Percentiles rank a stretch among this genome's conserved stretches.
Conservation (phyloP, 2,797 vertebrate genomes). For the Micromesistius poutassou region DNA sequence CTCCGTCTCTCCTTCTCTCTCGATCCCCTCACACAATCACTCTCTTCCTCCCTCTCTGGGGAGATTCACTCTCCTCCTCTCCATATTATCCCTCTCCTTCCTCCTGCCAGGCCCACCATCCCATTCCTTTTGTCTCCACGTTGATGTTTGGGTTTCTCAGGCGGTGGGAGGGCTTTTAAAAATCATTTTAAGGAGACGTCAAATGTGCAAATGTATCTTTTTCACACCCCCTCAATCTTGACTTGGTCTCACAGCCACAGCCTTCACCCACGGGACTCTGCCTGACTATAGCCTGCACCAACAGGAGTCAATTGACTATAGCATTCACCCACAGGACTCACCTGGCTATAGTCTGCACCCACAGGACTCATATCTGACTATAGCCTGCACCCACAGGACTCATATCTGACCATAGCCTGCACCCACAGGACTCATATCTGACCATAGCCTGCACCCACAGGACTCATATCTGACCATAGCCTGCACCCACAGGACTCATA, state of each 20-base stretch:
- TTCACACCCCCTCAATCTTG: neutral
- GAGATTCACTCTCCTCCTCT: neutral
- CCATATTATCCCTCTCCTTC: constrained; percentile 7
- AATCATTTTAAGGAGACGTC: neutral
- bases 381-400: no score
- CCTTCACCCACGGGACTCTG: neutral
- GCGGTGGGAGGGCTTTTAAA: neutral
- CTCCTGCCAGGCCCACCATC: neutral
- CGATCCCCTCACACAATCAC: neutral
- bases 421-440: no score
- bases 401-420: no score
- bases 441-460: no score
- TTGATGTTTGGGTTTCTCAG: neutral
- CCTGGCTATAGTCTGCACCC: no score
- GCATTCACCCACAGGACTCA: no score
- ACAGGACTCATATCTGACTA: no score
- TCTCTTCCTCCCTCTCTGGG: neutral
- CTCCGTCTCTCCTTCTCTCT: constrained; percentile 12
- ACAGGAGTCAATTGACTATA: no score
- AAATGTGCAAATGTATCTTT: constrained; percentile 4
- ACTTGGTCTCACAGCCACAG: neutral
- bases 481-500: no score
- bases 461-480: no score
- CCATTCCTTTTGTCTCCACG: neutral
- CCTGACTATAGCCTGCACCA: no score